Evolutionary conservation across 23 tunicate genomes (phyloP).

Genomic region (Corella eumyota): DNA sequence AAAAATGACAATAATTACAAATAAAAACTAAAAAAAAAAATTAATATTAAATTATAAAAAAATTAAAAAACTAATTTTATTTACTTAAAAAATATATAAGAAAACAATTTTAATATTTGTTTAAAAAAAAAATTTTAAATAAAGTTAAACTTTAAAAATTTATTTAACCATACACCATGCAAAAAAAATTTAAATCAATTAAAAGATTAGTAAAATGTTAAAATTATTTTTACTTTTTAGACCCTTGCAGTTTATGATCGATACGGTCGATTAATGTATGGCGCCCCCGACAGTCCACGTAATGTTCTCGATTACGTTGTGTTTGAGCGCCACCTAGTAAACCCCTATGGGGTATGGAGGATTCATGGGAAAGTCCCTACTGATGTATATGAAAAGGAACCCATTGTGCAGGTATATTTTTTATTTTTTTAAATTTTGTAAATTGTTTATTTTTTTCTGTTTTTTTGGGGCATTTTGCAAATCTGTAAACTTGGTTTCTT

Average conservation of each 20-base stretch:
- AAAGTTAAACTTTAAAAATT: too few relatives aligned
- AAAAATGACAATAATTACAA: background rate
- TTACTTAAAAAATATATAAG: too few relatives aligned
- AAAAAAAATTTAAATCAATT: too few relatives aligned
- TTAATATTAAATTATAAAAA: background rate
- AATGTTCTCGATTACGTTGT: constrained; percentile 80
- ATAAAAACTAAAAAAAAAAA: background rate
- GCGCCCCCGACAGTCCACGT: constrained; percentile 39
- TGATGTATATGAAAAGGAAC: constrained; percentile 26
- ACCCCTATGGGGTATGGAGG: constrained; percentile 82
- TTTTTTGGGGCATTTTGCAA: background rate
- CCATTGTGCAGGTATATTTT: constrained; percentile 20
- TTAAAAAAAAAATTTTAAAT: too few relatives aligned
- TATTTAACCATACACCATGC: too few relatives aligned
- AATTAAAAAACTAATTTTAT: background rate
- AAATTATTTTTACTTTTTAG: constrained; percentile 14
- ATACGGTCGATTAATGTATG: constrained; percentile 79
- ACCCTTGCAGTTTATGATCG: constrained; percentile 75
- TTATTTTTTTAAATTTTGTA: background rate
- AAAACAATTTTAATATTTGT: too few relatives aligned
- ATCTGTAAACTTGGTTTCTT: background rate
- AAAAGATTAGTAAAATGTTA: too few relatives aligned
- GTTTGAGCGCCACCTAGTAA: constrained; percentile 77
- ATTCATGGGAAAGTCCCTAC: constrained; percentile 66
- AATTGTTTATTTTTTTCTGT: background rate